Conservation (phyloP, 2,113 vertebrate genomes). For the Recurvirostra avosetta region DNA sequence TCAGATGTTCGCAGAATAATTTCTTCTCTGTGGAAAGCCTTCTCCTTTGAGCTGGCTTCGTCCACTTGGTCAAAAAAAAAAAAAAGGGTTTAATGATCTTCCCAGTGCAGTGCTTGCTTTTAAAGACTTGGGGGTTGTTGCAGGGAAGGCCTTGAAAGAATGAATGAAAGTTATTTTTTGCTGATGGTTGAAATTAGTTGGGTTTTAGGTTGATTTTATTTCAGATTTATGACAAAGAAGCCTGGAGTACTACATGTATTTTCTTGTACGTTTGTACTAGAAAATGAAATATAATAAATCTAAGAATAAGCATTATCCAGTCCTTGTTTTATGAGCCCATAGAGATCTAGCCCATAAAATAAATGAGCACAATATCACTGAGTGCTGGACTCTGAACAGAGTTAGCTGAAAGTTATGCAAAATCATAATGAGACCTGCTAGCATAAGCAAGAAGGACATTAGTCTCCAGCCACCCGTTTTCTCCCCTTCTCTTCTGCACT, state of each 20-base stretch:
- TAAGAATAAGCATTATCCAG: background rate
- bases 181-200: background rate
- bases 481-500: background rate
- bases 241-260: background rate
- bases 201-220: background rate
- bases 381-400: background rate
- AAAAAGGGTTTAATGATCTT: background rate
- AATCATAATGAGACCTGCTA: background rate
- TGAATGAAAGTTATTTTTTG: background rate
- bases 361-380: conserved; percentile 3
- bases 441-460: background rate
- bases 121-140: background rate
- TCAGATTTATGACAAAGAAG: background rate
- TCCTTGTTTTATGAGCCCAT: background rate
- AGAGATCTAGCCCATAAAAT: background rate
- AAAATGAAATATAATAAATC: background rate
- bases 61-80: background rate
- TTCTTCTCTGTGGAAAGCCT: background rate
- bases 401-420: conserved; percentile 23
- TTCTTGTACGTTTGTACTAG: background rate
- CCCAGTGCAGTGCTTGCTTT: background rate
- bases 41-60: background rate
- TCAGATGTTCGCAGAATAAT: background rate
- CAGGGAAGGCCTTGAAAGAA: background rate
- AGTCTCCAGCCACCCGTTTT: background rate